Evolutionary conservation across 2,113 vertebrate genomes (phyloP).

Genomic region (Plestiodon gilberti): DNA sequence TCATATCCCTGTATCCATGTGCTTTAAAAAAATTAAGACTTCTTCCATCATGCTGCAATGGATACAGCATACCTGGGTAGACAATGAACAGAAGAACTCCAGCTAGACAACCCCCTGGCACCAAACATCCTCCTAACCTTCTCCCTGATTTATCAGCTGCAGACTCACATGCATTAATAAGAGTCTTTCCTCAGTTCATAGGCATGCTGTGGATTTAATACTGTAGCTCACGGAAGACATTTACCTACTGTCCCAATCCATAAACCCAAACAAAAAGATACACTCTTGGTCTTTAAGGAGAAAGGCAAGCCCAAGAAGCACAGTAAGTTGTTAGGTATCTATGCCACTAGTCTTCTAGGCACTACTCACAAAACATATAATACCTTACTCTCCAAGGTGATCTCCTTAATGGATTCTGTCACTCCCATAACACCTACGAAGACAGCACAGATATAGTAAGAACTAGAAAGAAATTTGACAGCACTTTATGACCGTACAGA

Average conservation of each 20-base stretch:
- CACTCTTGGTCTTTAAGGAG: not conserved
- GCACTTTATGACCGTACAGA: not conserved
- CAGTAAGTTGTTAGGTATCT: not conserved
- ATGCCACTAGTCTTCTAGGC: not conserved
- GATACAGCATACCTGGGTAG: too few relatives aligned
- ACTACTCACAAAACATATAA: constrained; percentile 14
- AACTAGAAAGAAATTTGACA: not conserved
- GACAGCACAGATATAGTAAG: not conserved
- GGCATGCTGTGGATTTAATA: not conserved
- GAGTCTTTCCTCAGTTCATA: not conserved
- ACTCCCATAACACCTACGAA: constrained; percentile 82
- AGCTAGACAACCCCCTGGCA: too few relatives aligned
- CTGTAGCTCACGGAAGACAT: not conserved
- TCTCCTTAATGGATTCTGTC: constrained; percentile 89
- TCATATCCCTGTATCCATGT: not conserved
- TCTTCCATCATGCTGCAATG: not conserved
- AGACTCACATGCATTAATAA: not conserved
- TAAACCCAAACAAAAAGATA: not conserved
- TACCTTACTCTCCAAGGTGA: constrained; percentile 96
- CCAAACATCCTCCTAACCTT: too few relatives aligned
- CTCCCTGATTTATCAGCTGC: not conserved
- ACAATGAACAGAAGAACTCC: too few relatives aligned
- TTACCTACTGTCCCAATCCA: not conserved
- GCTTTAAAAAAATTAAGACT: not conserved
- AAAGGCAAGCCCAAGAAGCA: not conserved